Conservation (phyloP, 2,797 vertebrate species). For the Poeciliopsis presidionis region DNA sequence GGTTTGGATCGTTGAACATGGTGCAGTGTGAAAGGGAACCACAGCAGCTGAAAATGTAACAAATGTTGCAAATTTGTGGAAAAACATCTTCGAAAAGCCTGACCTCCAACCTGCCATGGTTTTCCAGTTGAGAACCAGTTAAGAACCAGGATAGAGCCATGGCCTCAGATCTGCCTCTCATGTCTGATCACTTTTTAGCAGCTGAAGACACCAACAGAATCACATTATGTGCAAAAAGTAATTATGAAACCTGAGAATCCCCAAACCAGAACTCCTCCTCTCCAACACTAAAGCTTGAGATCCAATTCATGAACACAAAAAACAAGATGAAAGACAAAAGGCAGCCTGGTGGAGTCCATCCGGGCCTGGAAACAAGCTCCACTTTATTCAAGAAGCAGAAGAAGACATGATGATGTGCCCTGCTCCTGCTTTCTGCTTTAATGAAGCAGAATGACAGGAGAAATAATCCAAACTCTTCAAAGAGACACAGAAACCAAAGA, state of each 20-base stretch:
- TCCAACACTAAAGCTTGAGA: background rate
- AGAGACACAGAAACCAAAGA: constrained; percentile 1
- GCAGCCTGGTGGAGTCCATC: background rate
- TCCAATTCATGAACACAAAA: background rate
- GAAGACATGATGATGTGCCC: background rate
- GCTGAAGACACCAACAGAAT: background rate
- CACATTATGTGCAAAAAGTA: background rate
- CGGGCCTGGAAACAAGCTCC: background rate
- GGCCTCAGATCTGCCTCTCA: background rate
- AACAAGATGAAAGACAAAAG: background rate
- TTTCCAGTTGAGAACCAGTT: no score
- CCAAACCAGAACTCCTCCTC: background rate
- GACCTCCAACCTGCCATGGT: background rate
- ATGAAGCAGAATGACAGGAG: background rate
- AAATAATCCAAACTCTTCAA: background rate
- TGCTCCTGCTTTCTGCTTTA: background rate
- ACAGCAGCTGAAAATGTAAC: no score
- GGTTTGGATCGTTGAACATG: no score
- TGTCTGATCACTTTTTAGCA: background rate
- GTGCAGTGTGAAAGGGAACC: no score
- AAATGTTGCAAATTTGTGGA: background rate
- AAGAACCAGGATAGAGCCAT: no score
- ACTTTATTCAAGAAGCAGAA: background rate
- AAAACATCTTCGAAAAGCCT: background rate
- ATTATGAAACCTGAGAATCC: background rate